phyloP scores from a whole-genome alignment of 2,888 invertebrate genomes.

The Leucophenga montana region DNA sequence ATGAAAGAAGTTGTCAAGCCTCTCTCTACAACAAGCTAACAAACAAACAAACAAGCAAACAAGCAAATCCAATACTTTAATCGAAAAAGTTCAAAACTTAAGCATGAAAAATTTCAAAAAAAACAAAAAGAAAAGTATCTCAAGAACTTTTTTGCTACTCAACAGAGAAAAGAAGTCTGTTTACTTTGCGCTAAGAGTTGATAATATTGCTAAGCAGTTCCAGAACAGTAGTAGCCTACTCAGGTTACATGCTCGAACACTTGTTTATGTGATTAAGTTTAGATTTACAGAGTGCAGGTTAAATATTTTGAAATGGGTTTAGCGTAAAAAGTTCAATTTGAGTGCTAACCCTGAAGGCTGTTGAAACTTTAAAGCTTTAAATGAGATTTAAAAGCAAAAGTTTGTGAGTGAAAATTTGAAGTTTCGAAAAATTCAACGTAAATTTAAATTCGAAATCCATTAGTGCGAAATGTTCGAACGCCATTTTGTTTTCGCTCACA shows the following conservation, averaged over 20 bases:
- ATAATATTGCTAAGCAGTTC: conserved; percentile 4
- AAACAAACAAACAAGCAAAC: neutral
- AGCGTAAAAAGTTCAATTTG: neutral
- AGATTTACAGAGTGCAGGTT: neutral
- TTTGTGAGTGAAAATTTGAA: too few species aligned
- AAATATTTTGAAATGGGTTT: neutral
- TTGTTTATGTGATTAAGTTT: conserved; percentile 10
- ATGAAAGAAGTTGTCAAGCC: neutral
- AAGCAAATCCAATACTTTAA: conserved; percentile 11
- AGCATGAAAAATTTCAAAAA: neutral
- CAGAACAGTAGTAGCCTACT: neutral
- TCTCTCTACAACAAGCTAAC: too few species aligned
- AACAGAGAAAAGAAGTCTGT: neutral
- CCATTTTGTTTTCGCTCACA: too few species aligned
- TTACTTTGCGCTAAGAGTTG: neutral
- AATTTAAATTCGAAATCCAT: too few species aligned
- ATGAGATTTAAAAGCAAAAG: too few species aligned
- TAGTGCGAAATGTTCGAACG: too few species aligned
- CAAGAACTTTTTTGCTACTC: neutral
- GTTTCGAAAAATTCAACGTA: too few species aligned
- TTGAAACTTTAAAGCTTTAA: too few species aligned
- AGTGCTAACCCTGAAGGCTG: too few species aligned
- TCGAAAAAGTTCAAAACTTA: conserved; percentile 19
- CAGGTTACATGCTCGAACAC: conserved; percentile 2
- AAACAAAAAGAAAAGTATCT: neutral